A percentile compares a stretch with the other conserved stretches of the same genome.
Conservation (phyloP, 1,140 invertebrate genomes). For the Thaumetopoea pityocampa region DNA sequence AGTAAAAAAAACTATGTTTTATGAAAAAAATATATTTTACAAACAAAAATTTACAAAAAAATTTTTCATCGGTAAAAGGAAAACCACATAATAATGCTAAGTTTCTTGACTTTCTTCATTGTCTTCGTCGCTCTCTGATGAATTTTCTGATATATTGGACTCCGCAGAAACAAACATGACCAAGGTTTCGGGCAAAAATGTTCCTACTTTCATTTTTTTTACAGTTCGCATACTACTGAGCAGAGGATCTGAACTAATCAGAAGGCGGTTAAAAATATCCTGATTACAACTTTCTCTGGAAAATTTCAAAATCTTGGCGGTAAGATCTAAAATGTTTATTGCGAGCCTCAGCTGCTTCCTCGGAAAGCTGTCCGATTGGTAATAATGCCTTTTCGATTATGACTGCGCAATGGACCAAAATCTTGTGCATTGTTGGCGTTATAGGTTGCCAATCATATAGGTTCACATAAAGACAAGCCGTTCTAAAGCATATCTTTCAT, state of each 20-base stretch:
- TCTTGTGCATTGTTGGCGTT: conserved; percentile 52
- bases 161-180: background rate
- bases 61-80: no score
- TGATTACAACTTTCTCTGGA: background rate
- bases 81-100: background rate
- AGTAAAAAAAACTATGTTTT: no score
- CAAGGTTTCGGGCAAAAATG: background rate
- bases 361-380: no score
- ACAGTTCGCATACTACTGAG: background rate
- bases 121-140: background rate
- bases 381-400: conserved; percentile 24
- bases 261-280: background rate
- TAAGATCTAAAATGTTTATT: conserved; percentile 24
- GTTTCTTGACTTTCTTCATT: background rate
- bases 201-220: background rate
- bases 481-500: conserved; percentile 19
- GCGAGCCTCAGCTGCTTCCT: conserved; percentile 19
- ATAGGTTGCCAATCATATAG: conserved; percentile 44
- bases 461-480: no score
- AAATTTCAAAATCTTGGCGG: background rate
- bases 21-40: no score
- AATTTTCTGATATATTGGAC: background rate
- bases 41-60: no score
- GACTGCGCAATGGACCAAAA: conserved; percentile 17
- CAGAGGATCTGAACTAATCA: no score